A percentile compares a stretch with the other conserved stretches of the same genome.
phyloP scores from a whole-genome alignment of 2,113 vertebrate species.

The Rynchops niger region DNA sequence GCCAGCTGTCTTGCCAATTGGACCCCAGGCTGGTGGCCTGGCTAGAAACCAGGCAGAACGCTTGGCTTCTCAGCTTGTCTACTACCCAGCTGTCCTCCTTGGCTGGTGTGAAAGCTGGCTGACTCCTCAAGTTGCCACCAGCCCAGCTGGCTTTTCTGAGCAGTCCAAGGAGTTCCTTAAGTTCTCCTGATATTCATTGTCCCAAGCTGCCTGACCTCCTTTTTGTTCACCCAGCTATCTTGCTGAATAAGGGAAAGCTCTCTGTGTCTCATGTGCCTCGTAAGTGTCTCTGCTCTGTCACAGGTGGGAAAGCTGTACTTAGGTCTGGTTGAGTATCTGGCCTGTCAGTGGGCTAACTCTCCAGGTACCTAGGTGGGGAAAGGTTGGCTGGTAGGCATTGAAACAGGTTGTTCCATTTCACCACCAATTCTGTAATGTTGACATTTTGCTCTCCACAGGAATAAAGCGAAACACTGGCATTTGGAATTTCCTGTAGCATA shows the following conservation, averaged over 20 bases:
- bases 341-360: not conserved
- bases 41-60: not conserved
- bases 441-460: not conserved
- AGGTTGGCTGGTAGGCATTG: not conserved
- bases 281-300: not conserved
- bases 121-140: not conserved
- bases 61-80: conserved; percentile 4
- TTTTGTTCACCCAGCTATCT: not conserved
- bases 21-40: not conserved
- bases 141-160: not conserved
- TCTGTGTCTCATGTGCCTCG: not conserved
- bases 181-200: not conserved
- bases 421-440: not conserved
- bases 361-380: not conserved
- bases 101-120: not conserved
- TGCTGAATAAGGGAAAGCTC: not conserved
- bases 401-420: not conserved
- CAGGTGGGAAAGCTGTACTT: not conserved
- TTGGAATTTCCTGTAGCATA: not conserved
- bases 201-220: not conserved
- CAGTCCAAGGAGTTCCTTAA: not conserved
- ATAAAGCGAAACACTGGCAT: not conserved
- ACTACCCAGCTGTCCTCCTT: conserved; percentile 9
- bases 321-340: not conserved
- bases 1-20: not conserved